Evolutionary conservation across 2,888 invertebrate species (phyloP).

Genomic region (Andrena fulva): DNA sequence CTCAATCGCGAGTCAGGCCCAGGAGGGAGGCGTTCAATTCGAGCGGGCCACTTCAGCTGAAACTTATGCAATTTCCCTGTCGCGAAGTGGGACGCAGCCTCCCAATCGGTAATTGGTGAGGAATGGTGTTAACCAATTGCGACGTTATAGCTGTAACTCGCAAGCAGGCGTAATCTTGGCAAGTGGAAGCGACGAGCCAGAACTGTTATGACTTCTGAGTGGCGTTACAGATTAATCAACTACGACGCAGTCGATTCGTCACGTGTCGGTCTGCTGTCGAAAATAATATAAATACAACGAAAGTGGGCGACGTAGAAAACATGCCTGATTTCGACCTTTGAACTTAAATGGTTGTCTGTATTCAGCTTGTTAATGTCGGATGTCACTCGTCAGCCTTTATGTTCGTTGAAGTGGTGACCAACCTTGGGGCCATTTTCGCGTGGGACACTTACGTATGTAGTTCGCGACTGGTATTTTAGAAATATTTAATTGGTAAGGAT

Average conservation of each 20-base stretch:
- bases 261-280: not conserved
- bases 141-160: not conserved
- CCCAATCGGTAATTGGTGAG: constrained; percentile 25
- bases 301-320: no score
- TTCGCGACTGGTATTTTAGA: no score
- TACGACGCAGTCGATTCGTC: constrained; percentile 1
- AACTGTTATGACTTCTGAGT: constrained; percentile 18
- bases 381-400: no score
- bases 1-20: not conserved
- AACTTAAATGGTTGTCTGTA: no score
- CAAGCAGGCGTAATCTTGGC: not conserved
- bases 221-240: constrained; percentile 1
- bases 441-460: no score
- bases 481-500: no score
- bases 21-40: not conserved
- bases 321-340: no score
- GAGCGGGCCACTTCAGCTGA: not conserved
- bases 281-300: no score
- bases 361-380: no score
- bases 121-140: constrained; percentile 18
- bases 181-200: not conserved
- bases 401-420: no score
- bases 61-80: constrained; percentile 28
- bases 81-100: constrained; percentile 5
- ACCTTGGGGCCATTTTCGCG: no score